Evolutionary conservation across 2,113 vertebrate genomes (phyloP).

Genomic region (Cyprinodon tularosa): DNA sequence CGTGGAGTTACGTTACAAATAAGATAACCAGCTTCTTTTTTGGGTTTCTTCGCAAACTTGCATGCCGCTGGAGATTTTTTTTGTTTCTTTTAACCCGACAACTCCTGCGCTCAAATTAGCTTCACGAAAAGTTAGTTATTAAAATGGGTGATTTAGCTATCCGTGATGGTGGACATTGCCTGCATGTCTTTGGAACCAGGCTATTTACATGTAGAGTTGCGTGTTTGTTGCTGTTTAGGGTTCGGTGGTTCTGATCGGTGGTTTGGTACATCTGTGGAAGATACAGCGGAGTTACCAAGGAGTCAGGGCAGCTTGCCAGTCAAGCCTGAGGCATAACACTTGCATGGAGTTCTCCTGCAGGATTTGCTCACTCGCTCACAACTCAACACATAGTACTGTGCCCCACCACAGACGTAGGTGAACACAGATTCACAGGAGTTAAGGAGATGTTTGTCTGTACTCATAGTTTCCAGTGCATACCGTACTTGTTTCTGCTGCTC

Average conservation of each 20-base stretch:
- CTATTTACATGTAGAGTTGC: constrained; percentile 65
- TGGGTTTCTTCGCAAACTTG: constrained; percentile 45
- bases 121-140: constrained; percentile 53
- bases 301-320: constrained; percentile 75
- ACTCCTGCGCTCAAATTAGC: constrained; percentile 46
- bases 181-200: constrained; percentile 71
- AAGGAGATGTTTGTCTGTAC: constrained; percentile 71
- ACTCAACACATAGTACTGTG: constrained; percentile 72
- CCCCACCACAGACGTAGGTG: constrained; percentile 70
- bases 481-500: constrained; percentile 59
- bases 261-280: constrained; percentile 83
- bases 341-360: constrained; percentile 49
- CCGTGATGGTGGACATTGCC: constrained; percentile 77
- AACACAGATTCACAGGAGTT: constrained; percentile 62
- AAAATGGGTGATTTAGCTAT: constrained; percentile 70
- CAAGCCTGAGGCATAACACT: constrained; percentile 65
- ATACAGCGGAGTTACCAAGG: constrained; percentile 79
- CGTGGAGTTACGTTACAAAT: constrained; percentile 80
- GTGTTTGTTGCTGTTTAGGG: constrained; percentile 63
- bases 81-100: background rate
- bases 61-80: constrained; percentile 62
- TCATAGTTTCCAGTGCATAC: constrained; percentile 50
- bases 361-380: constrained; percentile 68
- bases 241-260: constrained; percentile 72
- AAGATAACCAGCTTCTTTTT: constrained; percentile 62